phyloP scores from a whole-genome alignment of 2,888 invertebrate species.

The Imbricaverruca yamaguchii region DNA sequence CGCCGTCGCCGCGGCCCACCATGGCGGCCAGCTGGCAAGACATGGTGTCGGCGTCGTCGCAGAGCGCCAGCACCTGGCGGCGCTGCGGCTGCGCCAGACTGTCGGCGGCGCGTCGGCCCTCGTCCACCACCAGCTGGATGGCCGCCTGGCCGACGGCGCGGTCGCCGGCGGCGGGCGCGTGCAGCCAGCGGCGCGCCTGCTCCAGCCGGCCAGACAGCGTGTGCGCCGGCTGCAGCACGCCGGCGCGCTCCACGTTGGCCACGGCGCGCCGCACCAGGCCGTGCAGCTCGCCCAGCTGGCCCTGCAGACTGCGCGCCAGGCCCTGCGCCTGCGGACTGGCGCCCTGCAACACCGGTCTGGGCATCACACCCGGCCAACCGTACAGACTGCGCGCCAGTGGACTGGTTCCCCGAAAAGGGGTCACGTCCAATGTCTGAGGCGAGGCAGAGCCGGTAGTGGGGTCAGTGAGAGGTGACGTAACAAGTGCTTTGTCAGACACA shows the following conservation, averaged over 20 bases:
- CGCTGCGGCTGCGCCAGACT: constrained; percentile 90
- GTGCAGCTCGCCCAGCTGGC: constrained; percentile 78
- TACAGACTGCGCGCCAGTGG: too few species aligned
- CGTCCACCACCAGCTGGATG: constrained; percentile 83
- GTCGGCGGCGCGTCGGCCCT: constrained; percentile 79
- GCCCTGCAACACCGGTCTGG: neutral
- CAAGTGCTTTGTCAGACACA: too few species aligned
- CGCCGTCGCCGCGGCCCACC: constrained; percentile 70
- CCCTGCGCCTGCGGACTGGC: constrained; percentile 51
- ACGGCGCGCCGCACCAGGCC: constrained; percentile 75
- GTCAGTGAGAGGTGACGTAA: too few species aligned
- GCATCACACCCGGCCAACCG: too few species aligned
- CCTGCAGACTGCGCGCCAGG: constrained; percentile 76
- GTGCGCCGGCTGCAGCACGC: constrained; percentile 74
- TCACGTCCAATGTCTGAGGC: too few species aligned
- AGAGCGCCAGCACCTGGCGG: constrained; percentile 56
- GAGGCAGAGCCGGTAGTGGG: too few species aligned
- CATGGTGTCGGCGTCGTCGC: constrained; percentile 87
- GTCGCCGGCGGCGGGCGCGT: constrained; percentile 63
- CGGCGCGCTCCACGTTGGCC: constrained; percentile 67
- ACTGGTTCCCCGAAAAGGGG: too few species aligned
- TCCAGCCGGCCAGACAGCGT: constrained; percentile 50
- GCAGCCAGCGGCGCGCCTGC: constrained; percentile 80
- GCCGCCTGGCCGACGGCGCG: constrained; percentile 87
- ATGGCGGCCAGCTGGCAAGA: constrained; percentile 75